phyloP scores from a whole-genome alignment of 2,797 vertebrate species.

The Cichlasoma orientale region DNA sequence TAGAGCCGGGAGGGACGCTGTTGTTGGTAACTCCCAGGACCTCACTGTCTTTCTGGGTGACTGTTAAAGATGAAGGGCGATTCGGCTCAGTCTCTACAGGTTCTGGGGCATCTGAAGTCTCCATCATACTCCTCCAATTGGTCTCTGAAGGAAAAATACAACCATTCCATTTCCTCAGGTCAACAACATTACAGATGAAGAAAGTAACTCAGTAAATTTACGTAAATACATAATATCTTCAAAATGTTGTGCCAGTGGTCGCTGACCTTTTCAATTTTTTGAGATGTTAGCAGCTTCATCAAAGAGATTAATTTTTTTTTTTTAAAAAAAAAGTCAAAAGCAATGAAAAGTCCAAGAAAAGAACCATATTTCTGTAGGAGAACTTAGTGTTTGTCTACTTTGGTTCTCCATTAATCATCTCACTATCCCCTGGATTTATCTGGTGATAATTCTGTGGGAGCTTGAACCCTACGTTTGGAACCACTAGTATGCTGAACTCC shows the following conservation, averaged over 20 bases:
- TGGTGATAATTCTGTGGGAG: neutral
- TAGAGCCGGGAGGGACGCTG: constrained; percentile 26
- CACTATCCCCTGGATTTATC: neutral
- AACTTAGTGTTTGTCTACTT: neutral
- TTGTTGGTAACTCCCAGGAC: neutral
- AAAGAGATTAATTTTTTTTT: neutral
- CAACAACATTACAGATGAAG: neutral
- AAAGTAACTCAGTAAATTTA: neutral
- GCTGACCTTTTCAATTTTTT: neutral
- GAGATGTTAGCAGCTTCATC: neutral
- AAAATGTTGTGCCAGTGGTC: neutral
- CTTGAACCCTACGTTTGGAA: neutral
- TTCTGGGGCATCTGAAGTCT: constrained; percentile 90
- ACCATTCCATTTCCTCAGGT: neutral
- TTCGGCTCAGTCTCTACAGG: constrained; percentile 82
- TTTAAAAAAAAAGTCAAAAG: neutral
- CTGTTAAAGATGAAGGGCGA: constrained; percentile 60
- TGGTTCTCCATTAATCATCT: neutral
- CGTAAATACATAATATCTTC: neutral
- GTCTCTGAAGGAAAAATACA: constrained; percentile 83
- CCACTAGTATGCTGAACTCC: neutral
- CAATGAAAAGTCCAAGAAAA: neutral
- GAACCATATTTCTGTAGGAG: neutral
- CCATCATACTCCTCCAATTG: constrained; percentile 98
- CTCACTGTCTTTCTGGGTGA: constrained; percentile 70